Percentiles rank a stretch among this genome's conserved stretches.
phyloP scores from a whole-genome alignment of 2,113 vertebrate genomes.

The Octodon degus region DNA sequence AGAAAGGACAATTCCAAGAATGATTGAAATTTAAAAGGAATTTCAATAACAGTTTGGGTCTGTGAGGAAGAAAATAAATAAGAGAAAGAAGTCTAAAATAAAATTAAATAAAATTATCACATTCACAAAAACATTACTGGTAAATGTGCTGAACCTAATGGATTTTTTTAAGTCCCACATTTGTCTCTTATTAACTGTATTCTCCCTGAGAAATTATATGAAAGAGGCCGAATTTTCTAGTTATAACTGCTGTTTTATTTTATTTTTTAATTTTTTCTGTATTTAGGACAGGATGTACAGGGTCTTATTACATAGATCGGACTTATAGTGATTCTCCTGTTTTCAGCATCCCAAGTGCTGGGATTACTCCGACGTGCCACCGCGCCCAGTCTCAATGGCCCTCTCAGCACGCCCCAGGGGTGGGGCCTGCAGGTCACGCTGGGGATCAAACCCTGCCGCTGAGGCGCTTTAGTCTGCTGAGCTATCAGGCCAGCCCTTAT shows the following conservation, averaged over 20 bases:
- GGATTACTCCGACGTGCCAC: too few relatives aligned
- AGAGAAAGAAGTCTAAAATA: background rate
- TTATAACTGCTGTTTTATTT: background rate
- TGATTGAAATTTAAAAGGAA: background rate
- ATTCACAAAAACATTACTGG: background rate
- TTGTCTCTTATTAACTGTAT: background rate
- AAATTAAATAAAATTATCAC: background rate
- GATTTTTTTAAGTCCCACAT: background rate
- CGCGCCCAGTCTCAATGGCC: too few relatives aligned
- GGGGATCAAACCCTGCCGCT: too few relatives aligned
- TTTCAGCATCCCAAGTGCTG: too few relatives aligned
- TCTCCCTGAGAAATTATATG: background rate
- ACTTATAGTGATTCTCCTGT: too few relatives aligned
- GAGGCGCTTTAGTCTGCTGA: too few relatives aligned
- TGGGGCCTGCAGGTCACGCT: too few relatives aligned
- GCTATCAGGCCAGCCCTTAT: background rate
- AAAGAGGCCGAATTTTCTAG: conserved; percentile 4
- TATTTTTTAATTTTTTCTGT: too few relatives aligned
- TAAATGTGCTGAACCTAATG: background rate
- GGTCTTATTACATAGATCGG: too few relatives aligned
- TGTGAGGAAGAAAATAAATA: background rate
- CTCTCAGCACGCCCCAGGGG: too few relatives aligned
- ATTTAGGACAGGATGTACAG: too few relatives aligned
- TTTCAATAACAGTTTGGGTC: background rate
- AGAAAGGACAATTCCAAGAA: background rate